These are phyloP conservation scores for Regulus satrapa DNA, from an alignment of 2,113 vertebrate species.

Conservation along the genomic window DNA sequence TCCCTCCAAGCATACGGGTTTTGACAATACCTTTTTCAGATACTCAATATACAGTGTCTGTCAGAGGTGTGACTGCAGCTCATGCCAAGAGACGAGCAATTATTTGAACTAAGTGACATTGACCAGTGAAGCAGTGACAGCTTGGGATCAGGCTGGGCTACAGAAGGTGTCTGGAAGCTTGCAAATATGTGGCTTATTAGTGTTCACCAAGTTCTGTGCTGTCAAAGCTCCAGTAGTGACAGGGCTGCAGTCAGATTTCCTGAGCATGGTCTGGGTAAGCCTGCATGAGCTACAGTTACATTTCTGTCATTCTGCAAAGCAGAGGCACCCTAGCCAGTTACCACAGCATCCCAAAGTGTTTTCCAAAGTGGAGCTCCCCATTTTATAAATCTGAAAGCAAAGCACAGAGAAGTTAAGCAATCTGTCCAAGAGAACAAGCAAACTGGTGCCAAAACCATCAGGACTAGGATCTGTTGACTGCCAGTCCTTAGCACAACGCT, in stretches of 20 bases:
- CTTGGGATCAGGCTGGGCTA: not conserved
- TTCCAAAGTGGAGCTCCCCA: slow-evolving; percentile 52
- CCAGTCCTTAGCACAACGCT: not conserved
- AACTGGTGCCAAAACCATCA: not conserved
- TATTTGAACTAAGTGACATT: not conserved
- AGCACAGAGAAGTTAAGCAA: slow-evolving; percentile 53
- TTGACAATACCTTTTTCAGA: not conserved
- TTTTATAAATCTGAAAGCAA: slow-evolving; percentile 57
- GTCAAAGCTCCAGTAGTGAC: not conserved
- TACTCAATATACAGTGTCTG: not conserved
- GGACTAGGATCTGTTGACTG: not conserved
- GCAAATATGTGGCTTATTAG: not conserved
- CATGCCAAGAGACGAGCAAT: not conserved
- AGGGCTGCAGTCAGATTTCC: not conserved
- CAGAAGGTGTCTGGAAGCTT: not conserved
- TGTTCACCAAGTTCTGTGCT: not conserved
- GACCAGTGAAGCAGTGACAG: not conserved
- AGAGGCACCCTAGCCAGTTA: slow-evolving; percentile 43
- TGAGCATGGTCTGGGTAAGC: not conserved
- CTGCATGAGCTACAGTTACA: not conserved
- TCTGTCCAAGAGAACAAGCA: not conserved
- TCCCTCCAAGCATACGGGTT: not conserved
- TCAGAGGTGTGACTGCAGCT: slow-evolving; percentile 10
- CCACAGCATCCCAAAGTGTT: slow-evolving; percentile 56
- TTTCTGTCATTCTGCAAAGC: not conserved